Evolutionary conservation across 2,888 invertebrate genomes (phyloP).

Genomic region (Tuta absoluta): DNA sequence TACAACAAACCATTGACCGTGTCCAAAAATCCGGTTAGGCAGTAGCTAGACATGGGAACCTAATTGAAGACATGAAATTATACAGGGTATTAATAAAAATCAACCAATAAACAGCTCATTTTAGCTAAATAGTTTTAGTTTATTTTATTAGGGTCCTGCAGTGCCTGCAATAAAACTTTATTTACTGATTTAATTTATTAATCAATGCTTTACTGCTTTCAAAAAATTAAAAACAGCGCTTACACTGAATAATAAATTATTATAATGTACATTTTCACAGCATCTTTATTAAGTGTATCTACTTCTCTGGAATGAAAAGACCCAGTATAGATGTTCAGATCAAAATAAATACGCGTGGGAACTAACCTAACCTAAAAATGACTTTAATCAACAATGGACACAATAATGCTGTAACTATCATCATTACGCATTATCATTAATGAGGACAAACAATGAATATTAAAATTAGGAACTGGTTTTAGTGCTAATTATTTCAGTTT

Average conservation of each 20-base stretch:
- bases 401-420: constrained; percentile 13
- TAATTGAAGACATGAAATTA: constrained; percentile 22
- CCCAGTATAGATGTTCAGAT: background rate
- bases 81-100: background rate
- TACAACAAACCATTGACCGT: constrained; percentile 23
- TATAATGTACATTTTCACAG: too few species aligned
- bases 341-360: constrained; percentile 27
- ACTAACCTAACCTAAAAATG: constrained; percentile 18
- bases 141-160: too few species aligned
- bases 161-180: too few species aligned
- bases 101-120: too few species aligned
- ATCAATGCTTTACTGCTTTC: too few species aligned
- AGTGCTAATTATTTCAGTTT: constrained; percentile 4
- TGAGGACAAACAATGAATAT: constrained; percentile 16
- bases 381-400: constrained; percentile 18
- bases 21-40: constrained; percentile 25
- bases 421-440: constrained; percentile 5
- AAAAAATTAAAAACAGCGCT: too few species aligned
- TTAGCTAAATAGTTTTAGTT: too few species aligned
- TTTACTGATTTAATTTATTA: too few species aligned
- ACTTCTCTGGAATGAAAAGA: too few species aligned
- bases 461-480: constrained; percentile 12
- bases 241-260: too few species aligned
- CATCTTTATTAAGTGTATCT: too few species aligned
- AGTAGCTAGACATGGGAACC: constrained; percentile 26